phyloP scores from a whole-genome alignment of 2,797 vertebrate species.

The Sebastes minor region DNA sequence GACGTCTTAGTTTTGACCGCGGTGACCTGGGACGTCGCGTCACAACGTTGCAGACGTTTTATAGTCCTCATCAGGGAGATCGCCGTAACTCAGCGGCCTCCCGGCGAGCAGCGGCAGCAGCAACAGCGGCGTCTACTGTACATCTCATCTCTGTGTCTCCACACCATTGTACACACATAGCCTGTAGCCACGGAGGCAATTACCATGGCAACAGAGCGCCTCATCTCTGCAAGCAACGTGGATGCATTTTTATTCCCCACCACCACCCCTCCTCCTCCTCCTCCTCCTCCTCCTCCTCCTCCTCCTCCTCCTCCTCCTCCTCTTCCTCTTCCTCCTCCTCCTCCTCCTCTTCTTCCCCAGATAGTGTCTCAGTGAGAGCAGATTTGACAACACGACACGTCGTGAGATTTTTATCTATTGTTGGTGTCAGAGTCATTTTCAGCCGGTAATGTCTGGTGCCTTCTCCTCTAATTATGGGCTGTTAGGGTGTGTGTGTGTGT shows the following conservation, averaged over 20 bases:
- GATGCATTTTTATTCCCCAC: not conserved
- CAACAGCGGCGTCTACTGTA: not conserved
- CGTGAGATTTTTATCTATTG: too few relatives aligned
- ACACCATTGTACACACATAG: constrained; percentile 18
- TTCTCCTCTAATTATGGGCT: constrained; percentile 19
- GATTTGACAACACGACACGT: too few relatives aligned
- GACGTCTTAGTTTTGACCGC: too few relatives aligned
- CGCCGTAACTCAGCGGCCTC: too few relatives aligned
- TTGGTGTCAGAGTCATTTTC: not conserved
- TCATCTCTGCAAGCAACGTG: constrained; percentile 44
- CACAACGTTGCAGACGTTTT: too few relatives aligned
- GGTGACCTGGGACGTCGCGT: too few relatives aligned
- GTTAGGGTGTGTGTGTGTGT: not conserved
- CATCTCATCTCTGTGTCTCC: constrained; percentile 5
- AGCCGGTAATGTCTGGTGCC: not conserved
- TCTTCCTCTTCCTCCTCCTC: too few relatives aligned
- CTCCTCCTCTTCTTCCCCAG: not conserved
- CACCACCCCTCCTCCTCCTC: not conserved
- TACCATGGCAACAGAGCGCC: constrained; percentile 72
- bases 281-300: not conserved
- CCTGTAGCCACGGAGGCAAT: constrained; percentile 31
- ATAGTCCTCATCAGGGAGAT: too few relatives aligned
- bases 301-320: too few relatives aligned
- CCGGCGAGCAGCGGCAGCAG: too few relatives aligned
- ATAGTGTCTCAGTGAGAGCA: constrained; percentile 19